Evolutionary conservation across 2,888 invertebrate species (phyloP).

Genomic region (Blomia tropicalis): DNA sequence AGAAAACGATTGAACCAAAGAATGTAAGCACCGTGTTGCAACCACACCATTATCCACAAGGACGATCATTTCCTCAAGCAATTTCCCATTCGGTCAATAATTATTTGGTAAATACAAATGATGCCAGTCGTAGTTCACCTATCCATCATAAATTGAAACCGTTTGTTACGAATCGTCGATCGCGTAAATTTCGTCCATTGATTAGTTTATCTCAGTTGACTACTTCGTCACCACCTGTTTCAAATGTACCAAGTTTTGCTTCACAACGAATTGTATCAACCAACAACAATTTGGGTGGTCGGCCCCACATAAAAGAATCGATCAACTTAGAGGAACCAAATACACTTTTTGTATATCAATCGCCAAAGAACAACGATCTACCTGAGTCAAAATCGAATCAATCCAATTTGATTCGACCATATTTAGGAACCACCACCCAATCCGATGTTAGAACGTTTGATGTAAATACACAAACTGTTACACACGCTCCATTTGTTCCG

Average conservation of each 20-base stretch:
- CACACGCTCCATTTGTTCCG: neutral
- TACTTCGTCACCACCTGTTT: neutral
- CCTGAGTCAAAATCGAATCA: neutral
- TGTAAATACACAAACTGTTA: neutral
- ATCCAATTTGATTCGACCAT: neutral
- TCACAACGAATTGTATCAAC: neutral
- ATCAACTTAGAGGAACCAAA: constrained; percentile 5
- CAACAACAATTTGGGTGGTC: too few species aligned
- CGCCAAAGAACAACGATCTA: neutral
- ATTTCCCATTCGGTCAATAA: neutral
- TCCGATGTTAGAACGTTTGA: neutral
- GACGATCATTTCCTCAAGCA: neutral
- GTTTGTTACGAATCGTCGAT: neutral
- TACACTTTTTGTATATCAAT: neutral
- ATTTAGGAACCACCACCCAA: neutral
- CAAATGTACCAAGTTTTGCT: neutral
- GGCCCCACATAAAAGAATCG: neutral
- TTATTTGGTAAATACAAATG: neutral
- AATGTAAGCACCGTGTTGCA: neutral
- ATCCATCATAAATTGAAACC: neutral
- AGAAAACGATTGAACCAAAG: constrained; percentile 9
- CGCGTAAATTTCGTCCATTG: constrained; percentile 6
- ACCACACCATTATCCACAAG: neutral
- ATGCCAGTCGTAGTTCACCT: neutral
- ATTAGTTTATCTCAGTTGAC: neutral